Conservation (phyloP, 1,140 invertebrate species). For the Choristoneura fumiferana region DNA sequence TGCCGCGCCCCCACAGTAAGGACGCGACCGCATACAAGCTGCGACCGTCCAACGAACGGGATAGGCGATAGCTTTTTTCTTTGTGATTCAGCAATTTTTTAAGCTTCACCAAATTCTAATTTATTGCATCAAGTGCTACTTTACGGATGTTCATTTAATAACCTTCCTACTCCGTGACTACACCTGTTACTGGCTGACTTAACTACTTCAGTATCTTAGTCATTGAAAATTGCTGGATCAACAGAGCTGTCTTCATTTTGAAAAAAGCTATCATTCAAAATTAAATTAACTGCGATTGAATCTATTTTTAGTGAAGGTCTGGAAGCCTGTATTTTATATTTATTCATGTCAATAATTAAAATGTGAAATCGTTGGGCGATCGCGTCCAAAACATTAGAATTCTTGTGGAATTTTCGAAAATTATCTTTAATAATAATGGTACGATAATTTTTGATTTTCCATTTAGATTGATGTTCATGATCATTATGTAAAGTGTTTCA, state of each 20-base stretch:
- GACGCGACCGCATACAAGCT: slow-evolving; percentile 42
- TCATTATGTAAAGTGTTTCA: slow-evolving; percentile 66
- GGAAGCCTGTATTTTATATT: too few relatives aligned
- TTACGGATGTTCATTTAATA: too few relatives aligned
- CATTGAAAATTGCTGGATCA: slow-evolving; percentile 2
- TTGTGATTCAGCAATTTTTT: slow-evolving; percentile 28
- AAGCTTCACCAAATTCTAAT: too few relatives aligned
- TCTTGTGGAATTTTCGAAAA: slow-evolving; percentile 51
- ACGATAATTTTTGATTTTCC: slow-evolving; percentile 55
- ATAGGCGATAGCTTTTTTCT: slow-evolving; percentile 18
- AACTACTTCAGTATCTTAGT: too few relatives aligned
- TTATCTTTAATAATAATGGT: slow-evolving; percentile 34
- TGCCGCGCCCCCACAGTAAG: slow-evolving; percentile 67
- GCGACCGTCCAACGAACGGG: slow-evolving; percentile 71
- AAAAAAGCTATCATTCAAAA: slow-evolving; percentile 7
- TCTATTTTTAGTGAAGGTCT: too few relatives aligned
- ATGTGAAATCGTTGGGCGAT: slow-evolving; percentile 68
- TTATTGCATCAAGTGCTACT: too few relatives aligned
- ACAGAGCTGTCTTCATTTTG: neutral
- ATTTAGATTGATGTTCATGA: slow-evolving; percentile 70
- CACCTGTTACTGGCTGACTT: too few relatives aligned
- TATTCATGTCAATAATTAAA: neutral
- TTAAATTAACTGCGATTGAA: neutral
- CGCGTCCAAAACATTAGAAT: slow-evolving; percentile 60
- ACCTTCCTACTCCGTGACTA: too few relatives aligned